phyloP scores from a whole-genome alignment of 2,888 invertebrate genomes.

The Athalia cordata region DNA sequence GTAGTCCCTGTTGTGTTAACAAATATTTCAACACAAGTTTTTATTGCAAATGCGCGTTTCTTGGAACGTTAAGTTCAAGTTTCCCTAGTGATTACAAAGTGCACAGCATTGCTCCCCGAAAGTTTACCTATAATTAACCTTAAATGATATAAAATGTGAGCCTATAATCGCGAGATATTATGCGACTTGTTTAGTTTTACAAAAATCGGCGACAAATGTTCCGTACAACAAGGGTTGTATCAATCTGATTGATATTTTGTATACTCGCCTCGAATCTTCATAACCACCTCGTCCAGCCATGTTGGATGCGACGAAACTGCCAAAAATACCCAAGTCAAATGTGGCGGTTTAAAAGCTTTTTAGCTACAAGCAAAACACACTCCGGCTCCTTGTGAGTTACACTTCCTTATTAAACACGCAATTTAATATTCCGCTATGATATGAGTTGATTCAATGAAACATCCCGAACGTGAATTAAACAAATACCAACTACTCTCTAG shows the following conservation, averaged over 20 bases:
- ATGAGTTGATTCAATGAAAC: conserved; percentile 1
- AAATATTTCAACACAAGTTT: background rate
- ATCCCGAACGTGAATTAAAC: background rate
- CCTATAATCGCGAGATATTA: conserved; percentile 56
- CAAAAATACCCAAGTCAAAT: conserved; percentile 66
- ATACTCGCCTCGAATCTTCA: conserved; percentile 87
- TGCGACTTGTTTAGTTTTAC: background rate
- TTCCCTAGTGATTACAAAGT: conserved; percentile 5
- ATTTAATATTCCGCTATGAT: background rate
- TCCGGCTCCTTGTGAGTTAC: background rate
- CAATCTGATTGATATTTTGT: conserved; percentile 48
- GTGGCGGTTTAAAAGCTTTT: background rate
- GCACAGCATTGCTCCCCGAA: conserved; percentile 6
- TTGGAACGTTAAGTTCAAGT: conserved; percentile 5
- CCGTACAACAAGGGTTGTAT: conserved; percentile 50
- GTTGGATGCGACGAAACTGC: conserved; percentile 78
- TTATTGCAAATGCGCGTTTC: background rate
- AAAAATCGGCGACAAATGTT: conserved; percentile 38
- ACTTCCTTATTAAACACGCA: background rate
- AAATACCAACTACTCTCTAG: background rate
- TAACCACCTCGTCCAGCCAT: conserved; percentile 93
- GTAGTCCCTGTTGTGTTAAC: conserved; percentile 61
- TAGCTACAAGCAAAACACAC: background rate
- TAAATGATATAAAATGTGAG: conserved; percentile 43
- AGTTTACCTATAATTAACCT: conserved; percentile 40